phyloP scores from a whole-genome alignment of 2,888 invertebrate genomes.

The Elegia similella region DNA sequence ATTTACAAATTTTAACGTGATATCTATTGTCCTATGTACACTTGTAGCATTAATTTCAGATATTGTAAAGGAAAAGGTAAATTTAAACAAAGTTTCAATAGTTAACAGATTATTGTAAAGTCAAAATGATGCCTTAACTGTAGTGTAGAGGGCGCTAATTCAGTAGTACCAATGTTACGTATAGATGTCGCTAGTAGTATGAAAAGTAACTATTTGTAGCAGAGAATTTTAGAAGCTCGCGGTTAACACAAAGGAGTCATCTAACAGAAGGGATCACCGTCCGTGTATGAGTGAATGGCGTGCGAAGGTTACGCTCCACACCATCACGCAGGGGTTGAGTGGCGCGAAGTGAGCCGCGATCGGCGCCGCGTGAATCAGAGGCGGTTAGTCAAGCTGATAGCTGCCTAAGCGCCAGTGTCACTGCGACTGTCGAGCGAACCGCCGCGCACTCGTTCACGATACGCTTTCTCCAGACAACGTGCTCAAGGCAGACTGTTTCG shows the following conservation, averaged over 20 bases:
- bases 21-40: too few relatives aligned
- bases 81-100: not conserved
- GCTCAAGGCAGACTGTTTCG: slow-evolving; percentile 70
- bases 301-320: slow-evolving; percentile 36
- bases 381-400: slow-evolving; percentile 27
- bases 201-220: not conserved
- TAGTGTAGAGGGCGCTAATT: not conserved
- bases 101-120: too few relatives aligned
- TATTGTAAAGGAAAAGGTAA: not conserved
- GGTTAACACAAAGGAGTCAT: slow-evolving; percentile 11
- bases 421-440: slow-evolving; percentile 34
- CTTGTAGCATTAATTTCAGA: not conserved
- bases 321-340: slow-evolving; percentile 27
- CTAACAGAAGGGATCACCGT: slow-evolving; percentile 17
- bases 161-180: not conserved
- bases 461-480: slow-evolving; percentile 55
- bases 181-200: slow-evolving; percentile 4
- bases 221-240: not conserved
- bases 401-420: slow-evolving; percentile 35
- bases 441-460: slow-evolving; percentile 23
- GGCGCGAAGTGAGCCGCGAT: slow-evolving; percentile 58
- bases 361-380: slow-evolving; percentile 46
- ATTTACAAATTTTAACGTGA: too few relatives aligned
- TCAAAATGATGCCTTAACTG: too few relatives aligned
- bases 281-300: slow-evolving; percentile 39